phyloP scores from a whole-genome alignment of 1,140 invertebrate genomes.

The Drosophila willistoni region DNA sequence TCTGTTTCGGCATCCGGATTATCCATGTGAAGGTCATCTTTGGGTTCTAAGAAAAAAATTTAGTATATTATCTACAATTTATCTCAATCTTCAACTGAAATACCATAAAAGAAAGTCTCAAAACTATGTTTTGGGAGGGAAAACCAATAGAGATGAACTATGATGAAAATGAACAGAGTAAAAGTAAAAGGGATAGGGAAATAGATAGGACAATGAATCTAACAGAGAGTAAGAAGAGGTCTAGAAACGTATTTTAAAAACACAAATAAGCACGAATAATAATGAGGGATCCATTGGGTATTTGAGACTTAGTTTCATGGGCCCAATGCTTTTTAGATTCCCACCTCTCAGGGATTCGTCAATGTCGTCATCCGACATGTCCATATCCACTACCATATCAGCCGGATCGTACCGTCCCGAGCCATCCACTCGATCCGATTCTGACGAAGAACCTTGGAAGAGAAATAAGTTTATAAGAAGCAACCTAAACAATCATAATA shows the following conservation, averaged over 20 bases:
- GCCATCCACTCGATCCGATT: slow-evolving; percentile 76
- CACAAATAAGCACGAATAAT: too few relatives aligned
- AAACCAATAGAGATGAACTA: too few relatives aligned
- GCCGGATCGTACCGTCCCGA: slow-evolving; percentile 72
- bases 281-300: background rate
- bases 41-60: slow-evolving; percentile 47
- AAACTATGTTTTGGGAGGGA: background rate
- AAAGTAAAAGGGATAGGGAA: background rate
- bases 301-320: background rate
- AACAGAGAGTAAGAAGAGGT: background rate
- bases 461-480: background rate
- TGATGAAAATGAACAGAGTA: too few relatives aligned
- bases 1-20: slow-evolving; percentile 45
- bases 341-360: slow-evolving; percentile 77
- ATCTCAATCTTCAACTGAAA: slow-evolving; percentile 10
- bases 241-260: too few relatives aligned
- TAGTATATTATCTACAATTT: slow-evolving; percentile 13
- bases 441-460: slow-evolving; percentile 66
- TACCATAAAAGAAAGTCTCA: slow-evolving; percentile 8
- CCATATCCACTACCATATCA: slow-evolving; percentile 89
- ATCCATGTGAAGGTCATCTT: slow-evolving; percentile 29
- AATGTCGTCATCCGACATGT: slow-evolving; percentile 88
- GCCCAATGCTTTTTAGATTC: background rate
- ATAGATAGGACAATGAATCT: background rate
- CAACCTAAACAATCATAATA: background rate